Percentiles rank a stretch among this genome's conserved stretches.
phyloP scores from a whole-genome alignment of 2,113 vertebrate genomes.

The Seriola quinqueradiata region DNA sequence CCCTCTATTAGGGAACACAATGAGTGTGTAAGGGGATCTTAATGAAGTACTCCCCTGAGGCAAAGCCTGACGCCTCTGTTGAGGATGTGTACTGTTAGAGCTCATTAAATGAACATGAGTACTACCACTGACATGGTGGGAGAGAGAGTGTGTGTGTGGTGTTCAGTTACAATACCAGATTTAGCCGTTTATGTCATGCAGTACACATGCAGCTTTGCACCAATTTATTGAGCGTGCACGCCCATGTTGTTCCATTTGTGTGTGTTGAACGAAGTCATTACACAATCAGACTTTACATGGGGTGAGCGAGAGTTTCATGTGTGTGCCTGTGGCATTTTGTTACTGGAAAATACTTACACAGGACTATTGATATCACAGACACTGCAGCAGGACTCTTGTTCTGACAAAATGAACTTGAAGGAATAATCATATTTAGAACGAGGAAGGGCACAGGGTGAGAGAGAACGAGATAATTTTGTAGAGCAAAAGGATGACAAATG shows the following conservation, averaged over 20 bases:
- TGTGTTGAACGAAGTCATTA: constrained; percentile 49
- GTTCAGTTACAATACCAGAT: constrained; percentile 72
- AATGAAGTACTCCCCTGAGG: constrained; percentile 81
- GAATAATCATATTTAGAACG: constrained; percentile 36
- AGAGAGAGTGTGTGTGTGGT: constrained; percentile 47
- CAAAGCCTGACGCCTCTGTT: constrained; percentile 66
- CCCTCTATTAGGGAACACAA: constrained; percentile 78
- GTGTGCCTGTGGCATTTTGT: constrained; percentile 30
- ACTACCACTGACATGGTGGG: constrained; percentile 58
- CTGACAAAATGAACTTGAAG: constrained; percentile 41
- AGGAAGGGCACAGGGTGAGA: constrained; percentile 1
- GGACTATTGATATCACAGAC: constrained; percentile 41
- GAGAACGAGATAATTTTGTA: not conserved
- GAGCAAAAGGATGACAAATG: constrained; percentile 30
- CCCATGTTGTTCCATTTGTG: constrained; percentile 49
- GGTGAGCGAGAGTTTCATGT: constrained; percentile 16
- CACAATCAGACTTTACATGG: constrained; percentile 49
- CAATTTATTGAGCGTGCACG: constrained; percentile 57
- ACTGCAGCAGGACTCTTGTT: constrained; percentile 31
- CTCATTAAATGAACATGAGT: constrained; percentile 81
- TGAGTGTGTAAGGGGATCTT: constrained; percentile 77
- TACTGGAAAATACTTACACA: constrained; percentile 46
- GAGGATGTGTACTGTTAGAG: constrained; percentile 77
- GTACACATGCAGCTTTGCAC: constrained; percentile 58
- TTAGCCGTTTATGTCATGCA: constrained; percentile 74